Evolutionary conservation across 2,113 vertebrate species (phyloP), one percentile per base, ranked within the genome.

Genomic region (Petrocephalus zakoni): DNA sequence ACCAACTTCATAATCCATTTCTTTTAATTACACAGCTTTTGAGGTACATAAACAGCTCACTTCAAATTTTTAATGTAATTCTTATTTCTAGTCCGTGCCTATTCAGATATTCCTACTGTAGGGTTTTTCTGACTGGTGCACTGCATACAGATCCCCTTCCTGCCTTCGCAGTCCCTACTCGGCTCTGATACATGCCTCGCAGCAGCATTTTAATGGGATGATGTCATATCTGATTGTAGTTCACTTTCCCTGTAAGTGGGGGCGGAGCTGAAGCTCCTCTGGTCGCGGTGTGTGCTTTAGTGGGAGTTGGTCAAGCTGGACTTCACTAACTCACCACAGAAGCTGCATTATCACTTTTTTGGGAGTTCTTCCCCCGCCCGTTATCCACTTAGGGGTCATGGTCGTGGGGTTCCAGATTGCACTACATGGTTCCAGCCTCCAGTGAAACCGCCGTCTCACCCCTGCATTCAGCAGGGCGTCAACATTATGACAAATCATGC

Each of bases 201-300:
- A 55, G 84, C 52, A 34, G 51, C 52, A 55, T 86, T 55, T 86
- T 86, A 55, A 83, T 83, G 81, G 81, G 81, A 83, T 11, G 81
- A 49, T 83, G 37, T 83, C 81, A 83, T 83, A 83, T 49, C 21
- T 83, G 81, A 83, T 83, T 83, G 46, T 10, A 49, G 46, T 83
- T 83, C 37, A n/a, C 17, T 83, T 83, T 83, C 46, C 46, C 19
- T 83, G 11, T 49, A 47, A 5, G 7, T 47, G 81, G 21, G 81
- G 81, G 19, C 5, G 37, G 2, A 8, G 78, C 37, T 46, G 22
- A 6, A 42, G 17, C 81, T 83, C 13, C 78, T 15, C 37, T 46
- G 37, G 8, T 17, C 34, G 17, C 19, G 78, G 37, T 47, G 42
- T 19, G 10, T 19, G 15, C 7, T 4, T 81, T 81, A 81, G 15